Evolutionary conservation across 2,888 invertebrate genomes (phyloP), one percentile per base, ranked within the genome.

Genomic region (Anarsia innoxiella): DNA sequence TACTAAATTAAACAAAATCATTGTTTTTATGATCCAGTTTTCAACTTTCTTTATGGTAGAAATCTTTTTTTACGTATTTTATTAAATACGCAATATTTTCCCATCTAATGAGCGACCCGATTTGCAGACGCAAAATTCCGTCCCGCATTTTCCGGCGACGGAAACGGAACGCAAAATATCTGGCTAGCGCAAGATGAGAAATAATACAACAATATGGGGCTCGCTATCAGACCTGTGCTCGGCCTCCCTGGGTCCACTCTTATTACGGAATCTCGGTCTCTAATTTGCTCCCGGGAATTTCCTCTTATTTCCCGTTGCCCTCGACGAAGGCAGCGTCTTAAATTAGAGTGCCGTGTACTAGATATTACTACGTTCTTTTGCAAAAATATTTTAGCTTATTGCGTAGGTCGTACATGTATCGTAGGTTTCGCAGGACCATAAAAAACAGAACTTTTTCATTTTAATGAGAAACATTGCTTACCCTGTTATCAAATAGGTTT

Each of bases 131-230:
- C 23, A 27, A 23, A 29, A 33, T 13, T 35, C 39, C 14, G 10
- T 19, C 14, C 23, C 31, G 28, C 31, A 40, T 36, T 40, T 40
- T 41, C 23, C 31, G 11, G 36, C 37, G 13, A 14, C 30, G 30
- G 33, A 37, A 42, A 48, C 50, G 46, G 48, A 64, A 61, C 47
- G 52, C 46, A 50, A 59, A 69, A 69, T 64, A 61, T 58, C 53
- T 55, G 53, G 54, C 41, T 48, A 50, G 51, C 51, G 56, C 49
- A 56, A 71, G 59, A 73, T 76, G 67, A 73, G 70, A 73, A 76
- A 77, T 75, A 73, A 73, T 72, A 71, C 60, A 64, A 54, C 75
- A 78, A 78, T 76, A 67, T 72, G 66, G 60, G 65, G 56, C 63
- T 54, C 56, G 25, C 8, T 25, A 25, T 25, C 25, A 25, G 4